Evolutionary conservation across 2,797 vertebrate species (phyloP).

Genomic region (Acanthurus lineatus): DNA sequence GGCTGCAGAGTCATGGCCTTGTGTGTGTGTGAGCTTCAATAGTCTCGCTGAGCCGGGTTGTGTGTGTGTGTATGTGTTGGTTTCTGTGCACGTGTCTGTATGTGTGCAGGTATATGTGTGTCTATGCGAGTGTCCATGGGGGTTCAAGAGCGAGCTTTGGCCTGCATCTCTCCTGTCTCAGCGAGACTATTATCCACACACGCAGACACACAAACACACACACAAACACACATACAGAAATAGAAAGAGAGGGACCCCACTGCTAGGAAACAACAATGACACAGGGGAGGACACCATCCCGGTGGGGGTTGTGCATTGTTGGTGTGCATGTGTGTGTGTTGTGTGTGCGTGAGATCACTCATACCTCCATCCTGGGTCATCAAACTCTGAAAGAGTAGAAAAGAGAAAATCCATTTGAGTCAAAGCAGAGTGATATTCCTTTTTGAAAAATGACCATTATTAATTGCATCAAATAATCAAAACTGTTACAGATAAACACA

Average conservation of each 20-base stretch:
- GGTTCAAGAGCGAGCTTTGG: constrained; percentile 56
- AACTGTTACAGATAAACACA: neutral
- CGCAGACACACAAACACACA: constrained; percentile 12
- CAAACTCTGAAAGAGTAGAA: constrained; percentile 88
- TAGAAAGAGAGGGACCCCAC: constrained; percentile 33
- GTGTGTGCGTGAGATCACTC: constrained; percentile 39
- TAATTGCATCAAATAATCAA: neutral
- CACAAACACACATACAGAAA: constrained; percentile 23
- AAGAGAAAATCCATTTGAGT: constrained; percentile 23
- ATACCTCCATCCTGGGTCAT: constrained; percentile 92
- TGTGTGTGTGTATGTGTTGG: constrained; percentile 40
- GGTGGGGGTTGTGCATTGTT: neutral
- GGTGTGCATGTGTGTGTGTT: constrained; percentile 28
- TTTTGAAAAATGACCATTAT: neutral
- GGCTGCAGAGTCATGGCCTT: constrained; percentile 89
- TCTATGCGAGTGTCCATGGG: constrained; percentile 28
- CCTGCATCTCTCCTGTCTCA: constrained; percentile 76
- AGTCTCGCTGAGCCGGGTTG: constrained; percentile 87
- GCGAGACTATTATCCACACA: constrained; percentile 77
- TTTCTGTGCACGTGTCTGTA: constrained; percentile 27
- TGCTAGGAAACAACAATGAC: constrained; percentile 40
- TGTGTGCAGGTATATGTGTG: constrained; percentile 25
- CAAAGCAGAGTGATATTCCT: neutral
- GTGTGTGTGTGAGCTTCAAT: constrained; percentile 82
- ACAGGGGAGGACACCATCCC: constrained; percentile 18